phyloP scores from a whole-genome alignment of 2,888 invertebrate genomes.

The Polyommatus icarus region DNA sequence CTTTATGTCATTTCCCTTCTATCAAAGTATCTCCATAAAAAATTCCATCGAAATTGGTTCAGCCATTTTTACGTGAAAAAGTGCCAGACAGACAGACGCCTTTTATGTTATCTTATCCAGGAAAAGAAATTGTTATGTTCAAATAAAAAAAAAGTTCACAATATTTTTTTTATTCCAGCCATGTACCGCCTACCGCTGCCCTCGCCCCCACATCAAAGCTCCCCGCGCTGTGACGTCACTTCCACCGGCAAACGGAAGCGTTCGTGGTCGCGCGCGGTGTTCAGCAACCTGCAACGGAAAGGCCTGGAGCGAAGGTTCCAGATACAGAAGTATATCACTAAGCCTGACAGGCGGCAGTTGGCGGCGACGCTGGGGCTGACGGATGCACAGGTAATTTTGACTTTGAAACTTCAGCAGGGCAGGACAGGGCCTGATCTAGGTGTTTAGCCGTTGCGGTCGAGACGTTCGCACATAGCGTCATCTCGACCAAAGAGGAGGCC shows the following conservation, averaged over 20 bases:
- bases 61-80: too few species aligned
- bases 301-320: slow-evolving; percentile 95
- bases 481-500: too few species aligned
- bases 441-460: too few species aligned
- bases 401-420: background rate
- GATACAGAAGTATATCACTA: slow-evolving; percentile 97
- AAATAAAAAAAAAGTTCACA: background rate
- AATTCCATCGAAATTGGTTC: too few species aligned
- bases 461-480: too few species aligned
- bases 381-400: slow-evolving; percentile 89
- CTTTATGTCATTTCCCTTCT: too few species aligned
- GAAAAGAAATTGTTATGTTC: background rate
- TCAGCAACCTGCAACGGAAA: slow-evolving; percentile 96
- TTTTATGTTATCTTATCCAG: too few species aligned
- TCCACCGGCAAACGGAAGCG: slow-evolving; percentile 87
- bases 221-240: slow-evolving; percentile 73
- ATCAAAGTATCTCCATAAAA: too few species aligned
- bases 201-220: slow-evolving; percentile 60
- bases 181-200: slow-evolving; percentile 71
- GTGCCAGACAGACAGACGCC: too few species aligned
- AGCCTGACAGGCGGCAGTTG: slow-evolving; percentile 94
- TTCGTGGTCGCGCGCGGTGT: slow-evolving; percentile 97
- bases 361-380: slow-evolving; percentile 95
- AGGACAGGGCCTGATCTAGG: too few species aligned
- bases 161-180: slow-evolving; percentile 39